These are phyloP conservation scores for Erythrolamprus reginae DNA, from an alignment of 2,113 vertebrate genomes.

Conservation along the genomic window DNA sequence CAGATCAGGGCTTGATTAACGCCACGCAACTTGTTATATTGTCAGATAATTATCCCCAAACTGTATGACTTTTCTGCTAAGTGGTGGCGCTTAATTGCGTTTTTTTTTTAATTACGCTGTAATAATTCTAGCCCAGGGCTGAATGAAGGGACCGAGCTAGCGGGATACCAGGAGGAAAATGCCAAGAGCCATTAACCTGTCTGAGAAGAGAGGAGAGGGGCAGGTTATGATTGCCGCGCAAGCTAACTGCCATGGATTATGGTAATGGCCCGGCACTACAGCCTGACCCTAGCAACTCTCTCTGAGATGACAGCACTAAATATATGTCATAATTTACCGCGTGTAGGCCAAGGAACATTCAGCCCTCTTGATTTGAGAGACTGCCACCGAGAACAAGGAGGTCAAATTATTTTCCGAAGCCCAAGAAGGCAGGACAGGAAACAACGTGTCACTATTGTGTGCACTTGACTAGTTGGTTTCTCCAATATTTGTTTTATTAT, in stretches of 20 bases:
- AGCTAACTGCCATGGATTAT: background rate
- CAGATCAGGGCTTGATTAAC: slow-evolving; percentile 64
- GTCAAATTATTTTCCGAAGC: background rate
- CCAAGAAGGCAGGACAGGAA: background rate
- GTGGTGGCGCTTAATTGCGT: slow-evolving; percentile 63
- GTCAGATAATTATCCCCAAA: slow-evolving; percentile 71
- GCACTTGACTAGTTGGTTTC: no score
- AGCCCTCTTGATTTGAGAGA: background rate
- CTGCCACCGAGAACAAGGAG: background rate
- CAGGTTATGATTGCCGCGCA: background rate
- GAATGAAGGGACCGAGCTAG: background rate
- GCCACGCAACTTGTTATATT: slow-evolving; percentile 69
- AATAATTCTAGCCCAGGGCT: slow-evolving; percentile 23
- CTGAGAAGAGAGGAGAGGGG: background rate
- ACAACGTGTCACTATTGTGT: no score
- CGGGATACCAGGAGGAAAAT: background rate
- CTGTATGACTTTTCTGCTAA: slow-evolving; percentile 67
- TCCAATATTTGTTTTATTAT: no score
- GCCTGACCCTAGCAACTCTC: background rate
- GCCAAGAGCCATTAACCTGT: slow-evolving; percentile 9
- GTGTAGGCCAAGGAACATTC: background rate
- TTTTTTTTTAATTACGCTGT: slow-evolving; percentile 64
- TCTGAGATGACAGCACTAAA: background rate
- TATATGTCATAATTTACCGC: no score
- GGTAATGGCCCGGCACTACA: background rate